These are phyloP conservation scores for Ectemnius lituratus DNA, from an alignment of 2,888 invertebrate genomes.

Conservation along the genomic window DNA sequence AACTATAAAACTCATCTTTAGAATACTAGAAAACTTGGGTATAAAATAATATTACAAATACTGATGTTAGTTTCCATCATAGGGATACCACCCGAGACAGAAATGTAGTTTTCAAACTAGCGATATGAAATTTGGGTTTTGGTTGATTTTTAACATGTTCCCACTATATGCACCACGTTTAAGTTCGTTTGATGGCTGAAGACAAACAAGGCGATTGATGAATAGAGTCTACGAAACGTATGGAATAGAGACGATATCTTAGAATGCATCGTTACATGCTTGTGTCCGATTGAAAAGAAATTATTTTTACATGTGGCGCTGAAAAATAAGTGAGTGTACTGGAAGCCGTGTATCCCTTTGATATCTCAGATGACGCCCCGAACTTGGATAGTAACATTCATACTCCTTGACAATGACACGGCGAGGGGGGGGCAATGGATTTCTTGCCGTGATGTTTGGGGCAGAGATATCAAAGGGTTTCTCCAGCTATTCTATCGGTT, in stretches of 20 bases:
- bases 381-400: conserved; percentile 73
- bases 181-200: conserved; percentile 49
- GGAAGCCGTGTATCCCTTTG: conserved; percentile 77
- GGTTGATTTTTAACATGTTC: conserved; percentile 28
- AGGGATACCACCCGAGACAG: conserved; percentile 34
- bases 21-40: conserved; percentile 27
- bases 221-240: conserved; percentile 68
- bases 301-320: conserved; percentile 70
- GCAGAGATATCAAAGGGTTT: conserved; percentile 76
- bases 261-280: conserved; percentile 60
- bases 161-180: conserved; percentile 55
- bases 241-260: conserved; percentile 63
- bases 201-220: conserved; percentile 58
- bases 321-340: conserved; percentile 75
- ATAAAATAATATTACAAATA: conserved; percentile 44
- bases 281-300: conserved; percentile 42
- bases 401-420: conserved; percentile 72
- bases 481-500: conserved; percentile 76
- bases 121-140: conserved; percentile 39
- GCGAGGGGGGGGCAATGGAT: conserved; percentile 48
- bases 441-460: conserved; percentile 67
- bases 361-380: conserved; percentile 75
- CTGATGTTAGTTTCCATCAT: conserved; percentile 10
- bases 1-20: conserved; percentile 32
- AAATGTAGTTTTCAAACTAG: conserved; percentile 52